A percentile compares a stretch with the other conserved stretches of the same genome.
Conservation (phyloP, 1,140 invertebrate genomes). For the Temnothorax curvispinosus region DNA sequence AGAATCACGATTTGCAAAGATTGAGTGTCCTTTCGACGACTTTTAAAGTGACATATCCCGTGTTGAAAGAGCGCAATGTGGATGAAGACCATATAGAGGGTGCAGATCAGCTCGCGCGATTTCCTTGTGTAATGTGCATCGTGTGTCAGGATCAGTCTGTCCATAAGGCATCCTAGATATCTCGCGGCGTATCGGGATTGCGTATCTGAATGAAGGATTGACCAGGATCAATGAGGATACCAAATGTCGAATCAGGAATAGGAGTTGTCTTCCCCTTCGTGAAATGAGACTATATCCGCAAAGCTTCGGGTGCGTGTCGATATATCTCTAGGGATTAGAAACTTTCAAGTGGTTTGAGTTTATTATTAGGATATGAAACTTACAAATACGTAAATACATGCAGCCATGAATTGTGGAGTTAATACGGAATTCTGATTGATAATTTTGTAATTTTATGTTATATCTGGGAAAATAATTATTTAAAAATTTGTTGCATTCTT, state of each 20-base stretch:
- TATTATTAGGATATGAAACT: neutral
- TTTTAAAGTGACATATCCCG: slow-evolving; percentile 40
- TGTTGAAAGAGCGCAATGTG: slow-evolving; percentile 27
- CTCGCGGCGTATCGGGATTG: slow-evolving; percentile 70
- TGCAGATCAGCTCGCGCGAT: slow-evolving; percentile 36
- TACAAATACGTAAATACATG: neutral
- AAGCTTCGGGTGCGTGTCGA: neutral
- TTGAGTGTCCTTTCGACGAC: neutral
- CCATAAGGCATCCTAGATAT: slow-evolving; percentile 74
- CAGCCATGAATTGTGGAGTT: neutral
- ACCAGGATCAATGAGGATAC: slow-evolving; percentile 71
- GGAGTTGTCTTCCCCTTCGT: slow-evolving; percentile 26
- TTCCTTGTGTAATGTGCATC: slow-evolving; percentile 69
- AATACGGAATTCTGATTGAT: neutral
- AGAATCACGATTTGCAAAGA: slow-evolving; percentile 2
- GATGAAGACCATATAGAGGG: slow-evolving; percentile 31
- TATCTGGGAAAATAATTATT: neutral
- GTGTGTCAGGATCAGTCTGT: slow-evolving; percentile 76
- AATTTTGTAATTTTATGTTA: neutral
- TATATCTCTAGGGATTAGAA: slow-evolving; percentile 3
- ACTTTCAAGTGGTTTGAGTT: neutral
- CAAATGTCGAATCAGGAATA: slow-evolving; percentile 67
- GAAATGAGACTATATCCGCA: neutral
- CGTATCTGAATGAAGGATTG: slow-evolving; percentile 76
- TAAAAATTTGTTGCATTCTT: neutral